A percentile compares a stretch with the other conserved stretches of the same genome.
Conservation (phyloP, 2,888 invertebrate species). For the Xylophagus ater region DNA sequence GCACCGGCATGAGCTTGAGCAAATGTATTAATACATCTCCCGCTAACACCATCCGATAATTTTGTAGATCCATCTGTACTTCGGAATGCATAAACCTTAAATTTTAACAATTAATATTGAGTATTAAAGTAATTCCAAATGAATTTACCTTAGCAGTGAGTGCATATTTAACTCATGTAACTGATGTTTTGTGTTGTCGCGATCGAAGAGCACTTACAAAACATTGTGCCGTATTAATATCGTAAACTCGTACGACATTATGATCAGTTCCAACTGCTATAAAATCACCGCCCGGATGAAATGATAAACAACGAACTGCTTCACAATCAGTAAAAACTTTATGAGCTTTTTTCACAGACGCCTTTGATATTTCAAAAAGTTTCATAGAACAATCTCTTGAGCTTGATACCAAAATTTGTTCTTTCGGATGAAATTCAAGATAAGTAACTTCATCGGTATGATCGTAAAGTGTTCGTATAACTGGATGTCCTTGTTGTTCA, state of each 20-base stretch:
- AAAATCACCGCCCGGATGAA: conserved; percentile 93
- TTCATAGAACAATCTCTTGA: conserved; percentile 90
- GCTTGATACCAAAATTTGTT: conserved; percentile 89
- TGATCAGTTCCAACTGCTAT: conserved; percentile 89
- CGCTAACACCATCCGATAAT: conserved; percentile 94
- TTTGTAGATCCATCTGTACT: conserved; percentile 91
- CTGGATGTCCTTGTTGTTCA: conserved; percentile 91
- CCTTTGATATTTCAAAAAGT: conserved; percentile 95
- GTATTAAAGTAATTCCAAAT: neutral
- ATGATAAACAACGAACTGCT: conserved; percentile 77
- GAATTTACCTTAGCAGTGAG: conserved; percentile 29
- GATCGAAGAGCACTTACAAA: conserved; percentile 85
- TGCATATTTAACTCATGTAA: conserved; percentile 64
- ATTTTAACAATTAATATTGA: neutral
- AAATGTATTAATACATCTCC: conserved; percentile 87
- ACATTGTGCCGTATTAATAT: conserved; percentile 90
- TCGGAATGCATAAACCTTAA: conserved; percentile 59
- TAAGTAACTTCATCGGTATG: conserved; percentile 96
- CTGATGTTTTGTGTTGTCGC: conserved; percentile 68
- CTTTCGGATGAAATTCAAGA: conserved; percentile 91
- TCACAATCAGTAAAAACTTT: conserved; percentile 93
- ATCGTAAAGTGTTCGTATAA: conserved; percentile 87
- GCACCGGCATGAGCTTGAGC: conserved; percentile 86
- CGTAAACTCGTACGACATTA: conserved; percentile 81
- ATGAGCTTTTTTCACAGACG: conserved; percentile 95